Base-by-base conservation (phyloP, 2,888 invertebrate genomes). In the Ophion slaviceki region DNA sequence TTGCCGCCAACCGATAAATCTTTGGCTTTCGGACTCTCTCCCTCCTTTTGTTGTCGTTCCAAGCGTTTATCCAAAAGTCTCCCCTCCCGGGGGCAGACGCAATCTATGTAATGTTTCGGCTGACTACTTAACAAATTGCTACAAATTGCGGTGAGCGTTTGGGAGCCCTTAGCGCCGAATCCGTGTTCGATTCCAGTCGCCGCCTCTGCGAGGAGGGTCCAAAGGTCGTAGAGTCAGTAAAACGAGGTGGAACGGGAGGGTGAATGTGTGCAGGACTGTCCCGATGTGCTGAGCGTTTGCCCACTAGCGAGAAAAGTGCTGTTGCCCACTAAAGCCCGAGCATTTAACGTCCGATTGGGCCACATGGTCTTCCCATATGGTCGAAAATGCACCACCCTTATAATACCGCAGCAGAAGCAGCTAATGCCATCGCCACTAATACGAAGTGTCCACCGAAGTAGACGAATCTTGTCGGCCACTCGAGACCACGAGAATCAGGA, bases 111-210 rank as follows among this genome's bases (percentile, higher is more conserved):
- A 94, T 93, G 93, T 93, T 93, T 91, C 89, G 91, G 90, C 90
- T 88, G 91, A 92, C 92, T 93, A 94, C 93, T 93, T 94, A 94
- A 93, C 93, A 94, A 94, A 94, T 93, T 94, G 93, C 93, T 93
- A 93, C 94, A 93, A 94, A 94, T 94, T 93, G 93, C 91, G 92
- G 91, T 87, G 88, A 91, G 89, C 93, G 91, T 93, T 93, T 93
- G 93, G 84, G 70, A 90, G 90, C 89, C 82, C 82, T 87, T 88
- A 88, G 87, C 90, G 89, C 87, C 88, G 89, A 91, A 89, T 90
- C 88, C 87, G 87, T 74, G 87, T 87, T 86, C 72, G 85, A 86
- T 86, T 88, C 88, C 82, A 80, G 80, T 88, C 82, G 88, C 77
- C 84, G 77, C 81, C 77, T 85, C 61, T 78, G 24, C 62, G 70